Evolutionary conservation across 2,113 vertebrate species (phyloP).

Genomic region (human): DNA sequence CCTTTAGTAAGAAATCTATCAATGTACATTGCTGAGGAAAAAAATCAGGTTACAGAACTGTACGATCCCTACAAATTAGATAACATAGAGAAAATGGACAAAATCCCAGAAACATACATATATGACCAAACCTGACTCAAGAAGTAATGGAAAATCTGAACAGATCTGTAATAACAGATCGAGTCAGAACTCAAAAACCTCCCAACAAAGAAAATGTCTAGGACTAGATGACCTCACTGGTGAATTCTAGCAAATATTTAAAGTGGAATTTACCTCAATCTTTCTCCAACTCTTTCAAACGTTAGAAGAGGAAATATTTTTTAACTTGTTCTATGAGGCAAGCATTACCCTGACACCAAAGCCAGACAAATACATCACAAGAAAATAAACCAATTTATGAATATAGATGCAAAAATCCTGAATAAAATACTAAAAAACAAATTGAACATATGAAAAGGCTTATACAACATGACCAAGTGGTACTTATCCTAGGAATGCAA

Average conservation of each 20-base stretch:
- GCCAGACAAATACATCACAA: neutral
- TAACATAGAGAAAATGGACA: neutral
- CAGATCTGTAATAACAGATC: neutral
- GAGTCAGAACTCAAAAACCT: neutral
- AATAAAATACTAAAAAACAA: neutral
- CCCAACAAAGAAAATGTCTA: neutral
- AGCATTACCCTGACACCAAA: neutral
- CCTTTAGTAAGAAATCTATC: neutral
- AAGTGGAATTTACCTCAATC: neutral
- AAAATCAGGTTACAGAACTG: neutral
- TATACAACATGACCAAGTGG: neutral
- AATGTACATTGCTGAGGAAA: neutral
- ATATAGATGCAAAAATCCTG: neutral
- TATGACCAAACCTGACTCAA: neutral
- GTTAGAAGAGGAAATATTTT: neutral
- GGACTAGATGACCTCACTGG: neutral
- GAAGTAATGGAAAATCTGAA: slow-evolving; percentile 19
- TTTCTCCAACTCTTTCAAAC: neutral
- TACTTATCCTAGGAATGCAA: neutral
- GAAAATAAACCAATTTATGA: neutral
- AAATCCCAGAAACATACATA: neutral
- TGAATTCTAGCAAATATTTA: neutral
- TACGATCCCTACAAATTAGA: neutral
- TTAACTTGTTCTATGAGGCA: neutral
- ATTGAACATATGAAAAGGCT: neutral